Evolutionary conservation across 2,888 invertebrate genomes (phyloP), one percentile per base, ranked within the genome.

Genomic region (Agrochola lychnidis): DNA sequence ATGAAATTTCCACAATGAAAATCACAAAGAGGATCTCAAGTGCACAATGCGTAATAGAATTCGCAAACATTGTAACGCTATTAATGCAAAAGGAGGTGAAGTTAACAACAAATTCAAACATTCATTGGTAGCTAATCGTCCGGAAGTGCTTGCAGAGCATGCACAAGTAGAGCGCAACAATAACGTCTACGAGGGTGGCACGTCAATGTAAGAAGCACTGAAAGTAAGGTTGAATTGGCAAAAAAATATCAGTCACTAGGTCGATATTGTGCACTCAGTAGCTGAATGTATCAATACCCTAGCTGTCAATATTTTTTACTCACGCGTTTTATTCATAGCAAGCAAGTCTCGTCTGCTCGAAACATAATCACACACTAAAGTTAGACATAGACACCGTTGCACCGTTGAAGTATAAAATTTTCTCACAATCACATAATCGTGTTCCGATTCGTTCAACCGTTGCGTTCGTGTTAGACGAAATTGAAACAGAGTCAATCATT

Each of bases 401-500:
- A 91, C 92, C 92, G 91, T 81, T 92, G 94, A 94, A 92, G 93
- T 93, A 95, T 94, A 94, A 94, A 94, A 92, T 94, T 95, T 95
- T 95, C 95, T 94, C 95, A 96, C 96, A 96, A 96, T 96, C 95
- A 96, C 94, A 95, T 94, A 95, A 95, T 94, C 96, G 91, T 96
- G 96, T 96, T 90, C 89, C 94, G 90, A 96, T 96, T 96, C 94
- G 96, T 96, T 96, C 96, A 92, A 96, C 94, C 91, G 94, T 89
- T 91, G 94, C 94, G 92, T 95, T 95, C 95, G 92, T 96, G 96
- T 96, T 95, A 95, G 91, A 94, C 93, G 94, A 96, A 96, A 96
- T 96, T 96, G 96, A 96, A 96, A 96, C 96, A 96, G 94, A 95
- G 96, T 95, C 96, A 94, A 95, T 95, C 95, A 96, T 96, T 96